A percentile compares a stretch with the other conserved stretches of the same genome.
phyloP scores from a whole-genome alignment of 2,888 invertebrate genomes.

The Achlya flavicornis region DNA sequence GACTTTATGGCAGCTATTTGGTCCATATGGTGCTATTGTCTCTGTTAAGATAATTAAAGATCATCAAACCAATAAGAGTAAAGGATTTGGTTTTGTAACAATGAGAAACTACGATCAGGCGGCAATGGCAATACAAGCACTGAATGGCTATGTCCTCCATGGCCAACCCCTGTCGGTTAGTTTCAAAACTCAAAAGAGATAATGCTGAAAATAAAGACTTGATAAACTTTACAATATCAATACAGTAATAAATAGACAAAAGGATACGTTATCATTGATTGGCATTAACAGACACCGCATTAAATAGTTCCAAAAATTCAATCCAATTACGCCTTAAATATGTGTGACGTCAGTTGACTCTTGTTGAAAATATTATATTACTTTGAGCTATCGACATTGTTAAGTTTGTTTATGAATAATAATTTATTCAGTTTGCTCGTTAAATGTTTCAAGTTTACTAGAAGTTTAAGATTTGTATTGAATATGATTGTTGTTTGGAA shows the following conservation, averaged over 20 bases:
- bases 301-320: constrained; percentile 58
- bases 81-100: constrained; percentile 82
- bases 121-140: constrained; percentile 81
- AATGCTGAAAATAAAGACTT: constrained; percentile 73
- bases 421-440: constrained; percentile 84
- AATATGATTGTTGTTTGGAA: constrained; percentile 79
- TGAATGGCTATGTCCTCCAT: constrained; percentile 78
- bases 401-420: constrained; percentile 84
- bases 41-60: constrained; percentile 83
- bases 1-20: constrained; percentile 81
- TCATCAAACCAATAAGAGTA: constrained; percentile 82
- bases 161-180: constrained; percentile 81
- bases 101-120: constrained; percentile 83
- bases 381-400: constrained; percentile 83
- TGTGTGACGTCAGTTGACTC: constrained; percentile 72
- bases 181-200: constrained; percentile 83
- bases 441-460: constrained; percentile 84
- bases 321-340: constrained; percentile 60
- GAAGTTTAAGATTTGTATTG: constrained; percentile 81
- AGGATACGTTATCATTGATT: constrained; percentile 68
- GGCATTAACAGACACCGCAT: constrained; percentile 67
- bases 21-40: constrained; percentile 84
- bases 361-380: constrained; percentile 82
- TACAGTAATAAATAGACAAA: constrained; percentile 78
- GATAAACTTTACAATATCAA: constrained; percentile 78